Conservation (phyloP, 2,888 invertebrate genomes). For the Parascotia fuliginaria region DNA sequence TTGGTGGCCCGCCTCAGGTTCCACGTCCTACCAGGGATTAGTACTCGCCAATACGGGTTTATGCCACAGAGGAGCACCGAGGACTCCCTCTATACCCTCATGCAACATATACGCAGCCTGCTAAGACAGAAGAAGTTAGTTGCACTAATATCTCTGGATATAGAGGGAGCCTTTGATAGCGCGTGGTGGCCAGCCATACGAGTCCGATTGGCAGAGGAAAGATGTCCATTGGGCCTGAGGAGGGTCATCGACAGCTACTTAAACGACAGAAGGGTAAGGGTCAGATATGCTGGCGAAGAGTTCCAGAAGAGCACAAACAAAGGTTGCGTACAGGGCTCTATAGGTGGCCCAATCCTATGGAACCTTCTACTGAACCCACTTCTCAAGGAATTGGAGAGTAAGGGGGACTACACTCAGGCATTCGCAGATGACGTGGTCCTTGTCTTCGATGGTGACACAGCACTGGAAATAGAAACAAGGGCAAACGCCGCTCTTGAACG, state of each 20-base stretch:
- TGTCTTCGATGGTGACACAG: background rate
- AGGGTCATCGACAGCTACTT: background rate
- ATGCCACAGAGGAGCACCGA: conserved; percentile 24
- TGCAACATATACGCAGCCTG: background rate
- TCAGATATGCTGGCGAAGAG: background rate
- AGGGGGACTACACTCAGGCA: background rate
- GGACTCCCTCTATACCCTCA: conserved; percentile 12
- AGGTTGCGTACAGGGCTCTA: background rate
- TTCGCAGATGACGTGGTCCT: background rate
- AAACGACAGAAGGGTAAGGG: background rate
- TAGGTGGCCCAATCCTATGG: background rate
- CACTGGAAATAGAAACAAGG: background rate
- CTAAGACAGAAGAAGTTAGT: background rate
- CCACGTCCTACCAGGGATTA: background rate
- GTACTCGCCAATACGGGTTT: conserved; percentile 24
- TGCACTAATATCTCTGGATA: conserved; percentile 12
- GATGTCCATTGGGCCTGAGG: background rate
- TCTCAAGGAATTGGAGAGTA: background rate
- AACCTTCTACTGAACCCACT: background rate
- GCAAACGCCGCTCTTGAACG: background rate
- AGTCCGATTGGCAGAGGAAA: background rate
- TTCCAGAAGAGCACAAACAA: background rate
- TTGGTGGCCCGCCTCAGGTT: background rate
- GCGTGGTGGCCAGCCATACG: conserved; percentile 25
- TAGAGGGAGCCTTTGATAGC: conserved; percentile 31